These are phyloP conservation scores for Rhorus exstirpatorius DNA, from an alignment of 2,888 invertebrate genomes.

Conservation along the genomic window DNA sequence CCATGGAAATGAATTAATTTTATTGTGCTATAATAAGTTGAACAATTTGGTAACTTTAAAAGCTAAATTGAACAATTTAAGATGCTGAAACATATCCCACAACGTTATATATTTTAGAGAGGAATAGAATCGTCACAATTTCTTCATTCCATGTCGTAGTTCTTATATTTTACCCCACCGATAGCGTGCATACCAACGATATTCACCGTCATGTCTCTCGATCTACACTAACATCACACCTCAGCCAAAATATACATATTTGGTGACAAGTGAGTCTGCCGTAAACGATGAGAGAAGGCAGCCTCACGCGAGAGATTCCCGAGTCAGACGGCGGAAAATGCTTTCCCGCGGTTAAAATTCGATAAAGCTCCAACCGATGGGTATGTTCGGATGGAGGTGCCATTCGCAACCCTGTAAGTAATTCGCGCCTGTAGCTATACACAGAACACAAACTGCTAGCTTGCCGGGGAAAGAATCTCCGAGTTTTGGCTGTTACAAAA, in stretches of 20 bases:
- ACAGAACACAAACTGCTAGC: no score
- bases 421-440: no score
- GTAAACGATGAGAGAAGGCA: conserved; percentile 3
- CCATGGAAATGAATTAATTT: conserved; percentile 8
- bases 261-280: not conserved
- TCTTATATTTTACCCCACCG: no score
- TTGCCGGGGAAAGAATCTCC: conserved; percentile 37
- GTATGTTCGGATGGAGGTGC: not conserved
- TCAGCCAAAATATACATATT: not conserved
- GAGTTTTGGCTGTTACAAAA: conserved; percentile 61
- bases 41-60: conserved; percentile 1
- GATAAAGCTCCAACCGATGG: conserved; percentile 56
- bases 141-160: no score
- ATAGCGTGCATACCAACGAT: no score
- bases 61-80: conserved; percentile 9
- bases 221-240: not conserved
- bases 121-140: no score
- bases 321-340: conserved; percentile 59
- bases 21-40: not conserved
- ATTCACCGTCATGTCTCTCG: not conserved
- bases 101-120: no score
- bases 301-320: conserved; percentile 14
- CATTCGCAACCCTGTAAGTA: conserved; percentile 37
- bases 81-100: no score
- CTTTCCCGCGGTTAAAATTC: conserved; percentile 67